Conservation (phyloP, 2,797 vertebrate genomes). For the Mallotus villosus region DNA sequence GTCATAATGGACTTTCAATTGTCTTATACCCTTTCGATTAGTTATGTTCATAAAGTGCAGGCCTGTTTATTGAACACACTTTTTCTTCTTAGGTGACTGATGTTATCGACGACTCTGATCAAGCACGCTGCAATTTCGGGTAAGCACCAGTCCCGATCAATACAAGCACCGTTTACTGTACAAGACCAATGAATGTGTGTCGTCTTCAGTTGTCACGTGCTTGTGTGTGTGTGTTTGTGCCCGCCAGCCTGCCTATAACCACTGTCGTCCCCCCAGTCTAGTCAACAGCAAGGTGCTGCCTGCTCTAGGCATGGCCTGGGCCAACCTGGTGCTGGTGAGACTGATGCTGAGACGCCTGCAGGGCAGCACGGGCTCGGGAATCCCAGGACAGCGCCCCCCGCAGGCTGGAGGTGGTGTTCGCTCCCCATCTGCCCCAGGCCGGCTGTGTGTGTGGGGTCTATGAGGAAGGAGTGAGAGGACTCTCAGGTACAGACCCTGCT, state of each 20-base stretch:
- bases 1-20: neutral
- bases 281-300: conserved; percentile 66
- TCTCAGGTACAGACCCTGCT: conserved; percentile 5
- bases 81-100: conserved; percentile 80
- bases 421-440: conserved; percentile 83
- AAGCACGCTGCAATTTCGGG: conserved; percentile 63
- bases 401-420: conserved; percentile 84
- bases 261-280: conserved; percentile 40
- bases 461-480: conserved; percentile 84
- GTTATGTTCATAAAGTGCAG: neutral
- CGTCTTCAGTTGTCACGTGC: neutral
- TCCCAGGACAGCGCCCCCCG: conserved; percentile 58
- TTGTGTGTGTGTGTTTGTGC: neutral
- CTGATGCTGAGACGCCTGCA: conserved; percentile 77
- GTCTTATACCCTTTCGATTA: neutral
- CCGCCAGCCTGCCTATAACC: too few species aligned
- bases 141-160: conserved; percentile 58
- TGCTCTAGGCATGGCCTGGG: conserved; percentile 89
- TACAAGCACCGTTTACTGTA: neutral
- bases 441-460: conserved; percentile 77
- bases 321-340: conserved; percentile 86
- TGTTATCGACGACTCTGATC: conserved; percentile 58
- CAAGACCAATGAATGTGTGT: neutral
- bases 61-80: neutral
- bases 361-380: neutral